Evolutionary conservation across 53 echinoderm and acorn worm species (phyloP).

Genomic region (Crossaster papposus): DNA sequence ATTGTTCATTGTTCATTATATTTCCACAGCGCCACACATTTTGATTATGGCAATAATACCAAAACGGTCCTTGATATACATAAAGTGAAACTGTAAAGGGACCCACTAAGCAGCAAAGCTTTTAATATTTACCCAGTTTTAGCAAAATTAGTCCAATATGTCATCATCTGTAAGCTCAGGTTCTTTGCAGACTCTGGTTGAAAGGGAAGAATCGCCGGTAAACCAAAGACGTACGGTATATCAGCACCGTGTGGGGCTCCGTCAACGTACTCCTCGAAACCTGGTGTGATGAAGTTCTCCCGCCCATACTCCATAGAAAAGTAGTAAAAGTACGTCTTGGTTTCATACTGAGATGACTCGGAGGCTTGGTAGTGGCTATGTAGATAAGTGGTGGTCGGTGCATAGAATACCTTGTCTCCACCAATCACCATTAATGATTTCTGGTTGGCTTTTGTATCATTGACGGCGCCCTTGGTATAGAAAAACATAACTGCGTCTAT

Average conservation of each 20-base stretch:
- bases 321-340: not conserved
- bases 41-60: too few relatives aligned
- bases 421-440: slow-evolving; percentile 4
- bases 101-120: too few relatives aligned
- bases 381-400: not conserved
- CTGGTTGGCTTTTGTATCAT: not conserved
- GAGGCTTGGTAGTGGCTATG: slow-evolving; percentile 18
- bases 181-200: slow-evolving; percentile 58
- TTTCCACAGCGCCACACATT: too few relatives aligned
- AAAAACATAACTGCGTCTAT: not conserved
- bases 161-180: slow-evolving; percentile 71
- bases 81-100: too few relatives aligned
- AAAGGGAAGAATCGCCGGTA: slow-evolving; percentile 56
- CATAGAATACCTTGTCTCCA: not conserved
- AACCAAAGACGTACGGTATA: slow-evolving; percentile 64
- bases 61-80: too few relatives aligned
- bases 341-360: not conserved
- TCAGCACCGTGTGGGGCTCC: slow-evolving; percentile 69
- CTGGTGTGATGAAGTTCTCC: not conserved
- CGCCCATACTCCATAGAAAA: not conserved
- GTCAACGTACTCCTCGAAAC: slow-evolving; percentile 27
- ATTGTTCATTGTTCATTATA: too few relatives aligned
- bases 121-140: slow-evolving; percentile 84
- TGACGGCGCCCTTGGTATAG: slow-evolving; percentile 23
- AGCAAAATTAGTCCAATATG: slow-evolving; percentile 93